phyloP scores from a whole-genome alignment of 2,888 invertebrate species.

The Allacma fusca region DNA sequence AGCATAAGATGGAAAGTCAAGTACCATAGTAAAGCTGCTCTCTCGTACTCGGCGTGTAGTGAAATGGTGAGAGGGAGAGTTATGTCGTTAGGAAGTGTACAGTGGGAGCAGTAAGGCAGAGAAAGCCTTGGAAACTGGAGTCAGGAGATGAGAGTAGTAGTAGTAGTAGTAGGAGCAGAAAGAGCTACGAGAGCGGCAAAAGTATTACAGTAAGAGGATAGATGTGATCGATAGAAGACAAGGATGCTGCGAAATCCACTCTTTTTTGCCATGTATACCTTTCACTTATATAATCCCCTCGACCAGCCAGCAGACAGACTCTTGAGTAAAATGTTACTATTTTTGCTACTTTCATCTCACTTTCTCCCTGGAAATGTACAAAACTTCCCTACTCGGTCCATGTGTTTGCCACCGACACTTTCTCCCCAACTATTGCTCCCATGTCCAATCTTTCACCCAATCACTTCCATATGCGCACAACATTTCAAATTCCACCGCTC shows the following conservation, averaged over 20 bases:
- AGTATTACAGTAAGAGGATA: constrained; percentile 11
- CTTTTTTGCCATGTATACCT: constrained; percentile 26
- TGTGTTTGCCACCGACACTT: neutral
- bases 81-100: no score
- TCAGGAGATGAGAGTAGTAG: no score
- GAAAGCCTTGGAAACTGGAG: no score
- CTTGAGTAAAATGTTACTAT: constrained; percentile 17
- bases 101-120: no score
- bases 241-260: constrained; percentile 38
- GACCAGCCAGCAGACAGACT: constrained; percentile 5
- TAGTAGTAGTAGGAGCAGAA: no score
- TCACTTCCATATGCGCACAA: neutral
- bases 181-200: constrained; percentile 7
- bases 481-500: neutral
- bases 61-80: no score
- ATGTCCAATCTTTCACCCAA: constrained; percentile 6
- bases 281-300: constrained; percentile 19
- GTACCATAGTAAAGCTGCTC: neutral
- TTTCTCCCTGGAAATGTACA: neutral
- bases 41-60: neutral
- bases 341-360: constrained; percentile 11
- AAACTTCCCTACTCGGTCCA: neutral
- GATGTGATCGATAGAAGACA: constrained; percentile 41
- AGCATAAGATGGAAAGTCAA: no score
- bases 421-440: neutral